phyloP scores from a whole-genome alignment of 2,797 vertebrate genomes.

The Gorsachius magnificus region DNA sequence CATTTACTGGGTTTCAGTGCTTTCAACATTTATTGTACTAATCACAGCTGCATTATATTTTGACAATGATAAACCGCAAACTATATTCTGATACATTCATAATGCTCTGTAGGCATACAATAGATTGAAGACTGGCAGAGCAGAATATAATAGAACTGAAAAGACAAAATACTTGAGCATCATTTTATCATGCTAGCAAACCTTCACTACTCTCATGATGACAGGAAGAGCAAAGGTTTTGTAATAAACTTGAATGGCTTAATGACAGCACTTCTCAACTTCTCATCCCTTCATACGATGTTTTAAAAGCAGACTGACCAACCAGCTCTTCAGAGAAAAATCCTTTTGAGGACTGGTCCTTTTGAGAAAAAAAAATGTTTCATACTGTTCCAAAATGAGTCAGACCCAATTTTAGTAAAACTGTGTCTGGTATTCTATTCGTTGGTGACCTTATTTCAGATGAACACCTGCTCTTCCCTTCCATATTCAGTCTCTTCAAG shows the following conservation, averaged over 20 bases:
- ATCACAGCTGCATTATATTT: constrained; percentile 3
- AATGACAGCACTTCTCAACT: constrained; percentile 19
- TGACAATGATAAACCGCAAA: background rate
- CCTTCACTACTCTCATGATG: background rate
- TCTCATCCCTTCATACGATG: background rate
- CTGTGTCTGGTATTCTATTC: constrained; percentile 24
- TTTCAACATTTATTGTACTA: background rate
- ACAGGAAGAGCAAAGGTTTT: background rate
- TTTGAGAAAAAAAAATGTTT: constrained; percentile 25
- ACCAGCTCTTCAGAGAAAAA: background rate
- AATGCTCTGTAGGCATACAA: background rate
- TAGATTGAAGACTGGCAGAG: background rate
- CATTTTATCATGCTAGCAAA: background rate
- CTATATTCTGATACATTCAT: background rate
- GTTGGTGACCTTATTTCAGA: constrained; percentile 57
- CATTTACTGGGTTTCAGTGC: background rate
- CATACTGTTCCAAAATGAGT: constrained; percentile 56
- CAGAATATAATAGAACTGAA: background rate
- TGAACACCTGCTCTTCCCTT: constrained; percentile 44
- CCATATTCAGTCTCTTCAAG: constrained; percentile 29
- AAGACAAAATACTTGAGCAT: background rate
- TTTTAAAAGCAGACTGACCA: constrained; percentile 39
- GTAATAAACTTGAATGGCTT: constrained; percentile 6
- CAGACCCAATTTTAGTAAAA: constrained; percentile 52
- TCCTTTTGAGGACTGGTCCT: background rate